Evolutionary conservation across 2,797 vertebrate genomes (phyloP).

Genomic region (Urosaurus nigricauda): DNA sequence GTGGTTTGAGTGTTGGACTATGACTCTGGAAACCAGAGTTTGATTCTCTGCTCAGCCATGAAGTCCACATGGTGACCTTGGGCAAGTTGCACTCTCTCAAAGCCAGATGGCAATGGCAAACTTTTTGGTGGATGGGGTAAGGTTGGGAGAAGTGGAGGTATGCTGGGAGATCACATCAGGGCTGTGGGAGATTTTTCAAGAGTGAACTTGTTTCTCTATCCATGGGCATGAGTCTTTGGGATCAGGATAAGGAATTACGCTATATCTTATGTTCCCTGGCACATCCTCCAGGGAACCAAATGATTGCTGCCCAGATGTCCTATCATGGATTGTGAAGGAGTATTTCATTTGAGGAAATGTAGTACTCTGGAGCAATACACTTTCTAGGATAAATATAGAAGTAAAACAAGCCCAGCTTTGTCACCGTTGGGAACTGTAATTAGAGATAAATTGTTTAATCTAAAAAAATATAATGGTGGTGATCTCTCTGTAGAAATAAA

Average conservation of each 20-base stretch:
- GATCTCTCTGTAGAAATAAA: background rate
- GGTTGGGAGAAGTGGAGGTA: background rate
- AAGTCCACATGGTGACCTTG: no score
- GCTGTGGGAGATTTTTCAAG: background rate
- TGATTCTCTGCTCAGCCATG: no score
- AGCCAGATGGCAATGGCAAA: no score
- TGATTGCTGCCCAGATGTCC: background rate
- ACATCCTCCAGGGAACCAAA: background rate
- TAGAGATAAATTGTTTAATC: background rate
- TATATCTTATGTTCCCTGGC: background rate
- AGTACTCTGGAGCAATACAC: background rate
- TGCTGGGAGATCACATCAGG: background rate
- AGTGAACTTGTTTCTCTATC: background rate
- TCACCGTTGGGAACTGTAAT: background rate
- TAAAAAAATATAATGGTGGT: slow-evolving; percentile 4
- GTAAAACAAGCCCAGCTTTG: slow-evolving; percentile 4
- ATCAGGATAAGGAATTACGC: background rate
- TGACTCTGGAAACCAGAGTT: no score
- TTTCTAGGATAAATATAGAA: slow-evolving; percentile 1
- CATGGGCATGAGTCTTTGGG: background rate
- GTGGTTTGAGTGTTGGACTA: no score
- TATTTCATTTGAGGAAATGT: background rate
- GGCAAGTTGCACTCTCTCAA: no score
- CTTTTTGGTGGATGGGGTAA: background rate
- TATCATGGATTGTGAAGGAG: background rate